Evolutionary conservation across 2,797 vertebrate species (phyloP).

Genomic region (Rhyacichthys aspro): DNA sequence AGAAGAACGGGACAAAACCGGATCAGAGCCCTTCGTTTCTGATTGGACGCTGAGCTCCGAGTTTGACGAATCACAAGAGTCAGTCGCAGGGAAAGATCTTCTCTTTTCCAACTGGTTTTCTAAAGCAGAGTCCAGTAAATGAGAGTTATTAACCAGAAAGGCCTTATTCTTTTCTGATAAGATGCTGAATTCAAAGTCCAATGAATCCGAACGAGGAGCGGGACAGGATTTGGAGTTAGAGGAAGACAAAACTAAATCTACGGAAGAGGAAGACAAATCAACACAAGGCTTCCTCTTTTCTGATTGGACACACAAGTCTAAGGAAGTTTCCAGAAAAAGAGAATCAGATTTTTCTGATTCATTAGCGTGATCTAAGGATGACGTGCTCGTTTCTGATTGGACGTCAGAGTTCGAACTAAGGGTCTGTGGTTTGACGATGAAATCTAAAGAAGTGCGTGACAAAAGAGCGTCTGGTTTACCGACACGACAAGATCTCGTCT

Average conservation of each 20-base stretch:
- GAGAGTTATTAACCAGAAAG: too few species aligned
- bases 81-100: too few species aligned
- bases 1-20: not conserved
- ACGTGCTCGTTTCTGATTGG: not conserved
- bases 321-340: not conserved
- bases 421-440: not conserved
- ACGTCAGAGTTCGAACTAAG: not conserved
- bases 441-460: not conserved
- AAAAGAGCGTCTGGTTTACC: not conserved
- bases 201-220: not conserved
- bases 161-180: too few species aligned
- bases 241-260: too few species aligned
- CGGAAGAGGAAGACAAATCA: too few species aligned
- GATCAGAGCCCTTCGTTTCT: not conserved
- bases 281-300: not conserved
- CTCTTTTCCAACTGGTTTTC: too few species aligned
- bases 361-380: too few species aligned
- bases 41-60: not conserved
- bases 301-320: not conserved
- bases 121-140: too few species aligned
- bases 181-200: too few species aligned
- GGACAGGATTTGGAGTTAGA: not conserved
- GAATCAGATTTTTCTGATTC: too few species aligned
- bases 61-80: too few species aligned
- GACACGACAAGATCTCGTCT: constrained; percentile 1